phyloP scores from a whole-genome alignment of 2,888 invertebrate species.

The Parnassius orleans region DNA sequence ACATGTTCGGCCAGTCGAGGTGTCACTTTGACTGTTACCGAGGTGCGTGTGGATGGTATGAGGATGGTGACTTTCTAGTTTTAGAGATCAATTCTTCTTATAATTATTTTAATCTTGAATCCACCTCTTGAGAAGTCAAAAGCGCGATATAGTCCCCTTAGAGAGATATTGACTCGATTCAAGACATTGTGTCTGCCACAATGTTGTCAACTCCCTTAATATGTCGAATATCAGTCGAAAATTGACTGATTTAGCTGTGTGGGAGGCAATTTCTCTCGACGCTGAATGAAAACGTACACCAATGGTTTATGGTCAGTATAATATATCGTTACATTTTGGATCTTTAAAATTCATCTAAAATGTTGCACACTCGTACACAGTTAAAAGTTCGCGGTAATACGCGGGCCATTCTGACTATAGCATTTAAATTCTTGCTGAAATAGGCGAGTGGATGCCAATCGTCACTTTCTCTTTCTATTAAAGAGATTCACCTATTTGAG shows the following conservation, averaged over 20 bases:
- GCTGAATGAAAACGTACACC: slow-evolving; percentile 28
- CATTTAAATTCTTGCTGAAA: not conserved
- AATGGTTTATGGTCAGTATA: slow-evolving; percentile 35
- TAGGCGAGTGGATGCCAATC: not conserved
- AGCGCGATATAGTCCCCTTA: not conserved
- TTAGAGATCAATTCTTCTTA: not conserved
- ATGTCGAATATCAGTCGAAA: not conserved
- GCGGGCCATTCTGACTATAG: slow-evolving; percentile 21
- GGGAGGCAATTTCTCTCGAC: not conserved
- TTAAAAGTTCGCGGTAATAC: slow-evolving; percentile 32
- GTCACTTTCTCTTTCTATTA: not conserved
- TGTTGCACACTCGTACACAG: slow-evolving; percentile 33
- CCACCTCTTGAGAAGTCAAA: not conserved
- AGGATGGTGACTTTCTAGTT: not conserved
- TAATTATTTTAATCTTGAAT: too few relatives aligned
- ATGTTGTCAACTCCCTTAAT: not conserved
- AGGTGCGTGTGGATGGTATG: too few relatives aligned
- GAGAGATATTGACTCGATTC: not conserved
- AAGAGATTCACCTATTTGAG: not conserved
- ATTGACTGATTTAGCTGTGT: not conserved
- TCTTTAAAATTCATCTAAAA: slow-evolving; percentile 33
- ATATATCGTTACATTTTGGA: slow-evolving; percentile 24
- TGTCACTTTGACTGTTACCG: not conserved
- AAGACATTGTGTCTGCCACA: not conserved
- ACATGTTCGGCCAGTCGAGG: not conserved